Evolutionary conservation across 2,797 vertebrate genomes (phyloP), one percentile per base, ranked within the genome.

Genomic region (Anguilla obscura): DNA sequence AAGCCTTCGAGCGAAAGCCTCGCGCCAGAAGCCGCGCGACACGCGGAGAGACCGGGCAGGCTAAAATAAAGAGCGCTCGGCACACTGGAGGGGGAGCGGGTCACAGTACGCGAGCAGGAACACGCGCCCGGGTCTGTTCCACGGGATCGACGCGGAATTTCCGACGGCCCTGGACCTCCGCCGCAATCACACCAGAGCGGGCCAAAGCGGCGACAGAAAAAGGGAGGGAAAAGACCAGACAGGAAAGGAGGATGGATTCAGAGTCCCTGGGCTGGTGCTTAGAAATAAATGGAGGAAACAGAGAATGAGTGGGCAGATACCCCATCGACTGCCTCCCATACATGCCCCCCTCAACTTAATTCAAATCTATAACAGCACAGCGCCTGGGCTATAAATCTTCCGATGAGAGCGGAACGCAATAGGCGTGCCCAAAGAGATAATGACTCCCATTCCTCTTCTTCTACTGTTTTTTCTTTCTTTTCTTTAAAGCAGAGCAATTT

Each of bases 341-440:
- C 52, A 69, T 79, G 85, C 88, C 74, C 76, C 36, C 76, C 56
- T 86, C 85, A 69, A 88, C 76, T 86, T 86, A 86, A 86, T 86
- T 88, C 88, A 88, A 88, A 88, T 86, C 85, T 86, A 88, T 83
- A 88, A 88, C 85, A 66, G 36, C 48, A 21, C 33, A n/a, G 33
- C 40, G n/a, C n/a, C 56, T 21, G 76, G 79, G 71, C 88, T 54
- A 86, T 88, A 86, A 88, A 88, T 88, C 88, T 86, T 66, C 76
- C 16, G 56, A 86, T 86, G 88, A 86, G 71, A 82, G 76, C 76
- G 66, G 52, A 86, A 71, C 66, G 63, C 63, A 86, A 71, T 86
- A 71, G 84, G 50, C 33, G 83, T 85, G 84, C 56, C 87, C 83
- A 54, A 85, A 88, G 56, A 88, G 66, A 79, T 88, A 85, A 85